Conservation (phyloP, 2,113 vertebrate genomes). For the Pheucticus melanocephalus region DNA sequence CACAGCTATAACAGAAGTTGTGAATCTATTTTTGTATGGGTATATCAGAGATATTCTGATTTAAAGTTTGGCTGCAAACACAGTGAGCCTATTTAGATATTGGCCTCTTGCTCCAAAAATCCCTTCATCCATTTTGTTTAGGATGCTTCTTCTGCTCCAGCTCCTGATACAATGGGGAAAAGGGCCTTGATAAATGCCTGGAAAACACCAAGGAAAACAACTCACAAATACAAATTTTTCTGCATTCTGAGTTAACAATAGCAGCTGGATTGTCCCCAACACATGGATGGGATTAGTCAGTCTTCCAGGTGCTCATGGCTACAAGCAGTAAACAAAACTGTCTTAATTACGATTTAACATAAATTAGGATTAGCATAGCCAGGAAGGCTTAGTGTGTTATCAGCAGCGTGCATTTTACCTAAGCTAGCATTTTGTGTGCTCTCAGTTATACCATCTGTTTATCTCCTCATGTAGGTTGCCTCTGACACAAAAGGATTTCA, state of each 20-base stretch:
- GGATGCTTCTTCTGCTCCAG: background rate
- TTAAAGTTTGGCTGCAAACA: background rate
- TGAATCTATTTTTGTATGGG: background rate
- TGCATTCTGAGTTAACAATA: background rate
- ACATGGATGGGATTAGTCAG: conserved; percentile 26
- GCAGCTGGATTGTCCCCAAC: background rate
- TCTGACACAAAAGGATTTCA: background rate
- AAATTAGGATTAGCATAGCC: conserved; percentile 24
- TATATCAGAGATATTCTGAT: background rate
- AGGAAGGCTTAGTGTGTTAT: conserved; percentile 21
- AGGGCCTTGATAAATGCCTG: background rate
- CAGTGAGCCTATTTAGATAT: background rate
- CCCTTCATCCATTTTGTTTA: background rate
- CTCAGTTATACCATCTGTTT: background rate
- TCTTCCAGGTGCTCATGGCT: background rate
- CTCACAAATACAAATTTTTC: background rate
- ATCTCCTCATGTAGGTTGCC: background rate
- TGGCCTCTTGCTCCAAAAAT: background rate
- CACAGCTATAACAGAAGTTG: background rate
- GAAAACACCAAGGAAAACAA: background rate
- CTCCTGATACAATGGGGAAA: rapidly evolving
- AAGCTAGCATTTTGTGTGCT: background rate
- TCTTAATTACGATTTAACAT: conserved; percentile 5
- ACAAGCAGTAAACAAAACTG: conserved; percentile 14
- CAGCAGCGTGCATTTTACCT: background rate